Evolutionary conservation across 92 coral and sea anemone species (phyloP).

Genomic region (Phymanthus crucifer): DNA sequence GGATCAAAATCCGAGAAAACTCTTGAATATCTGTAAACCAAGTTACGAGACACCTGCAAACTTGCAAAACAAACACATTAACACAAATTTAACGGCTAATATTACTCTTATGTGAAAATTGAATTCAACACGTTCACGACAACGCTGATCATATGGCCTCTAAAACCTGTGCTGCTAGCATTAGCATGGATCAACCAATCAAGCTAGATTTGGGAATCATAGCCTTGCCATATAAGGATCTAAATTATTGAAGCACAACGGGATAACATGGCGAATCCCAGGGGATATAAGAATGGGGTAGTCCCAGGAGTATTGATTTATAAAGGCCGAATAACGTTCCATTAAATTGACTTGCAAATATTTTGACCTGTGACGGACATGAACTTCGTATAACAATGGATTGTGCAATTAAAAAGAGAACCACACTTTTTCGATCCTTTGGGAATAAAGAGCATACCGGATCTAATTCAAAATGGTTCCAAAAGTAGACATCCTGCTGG

Average conservation of each 20-base stretch:
- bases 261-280: constrained; percentile 27
- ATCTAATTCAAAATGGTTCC: too few species aligned
- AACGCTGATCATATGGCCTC: constrained; percentile 60
- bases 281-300: constrained; percentile 12
- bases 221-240: constrained; percentile 38
- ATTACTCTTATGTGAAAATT: constrained; percentile 45
- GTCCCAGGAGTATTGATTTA: constrained; percentile 47
- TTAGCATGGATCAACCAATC: too few species aligned
- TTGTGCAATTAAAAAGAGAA: constrained; percentile 15
- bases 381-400: constrained; percentile 14
- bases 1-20: too few species aligned
- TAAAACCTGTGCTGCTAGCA: too few species aligned
- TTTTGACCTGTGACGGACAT: constrained; percentile 56
- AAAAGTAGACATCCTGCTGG: constrained; percentile 31
- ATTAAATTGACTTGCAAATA: constrained; percentile 43
- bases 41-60: too few species aligned
- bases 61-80: too few species aligned
- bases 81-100: too few species aligned
- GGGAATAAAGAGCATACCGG: constrained; percentile 40
- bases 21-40: too few species aligned
- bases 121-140: constrained; percentile 31
- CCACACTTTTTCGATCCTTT: constrained; percentile 38
- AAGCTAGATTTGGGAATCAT: constrained; percentile 63
- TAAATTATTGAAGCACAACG: constrained; percentile 36
- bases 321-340: constrained; percentile 49